Conservation (phyloP, 2,113 vertebrate genomes). For the Perccottus glenii region DNA sequence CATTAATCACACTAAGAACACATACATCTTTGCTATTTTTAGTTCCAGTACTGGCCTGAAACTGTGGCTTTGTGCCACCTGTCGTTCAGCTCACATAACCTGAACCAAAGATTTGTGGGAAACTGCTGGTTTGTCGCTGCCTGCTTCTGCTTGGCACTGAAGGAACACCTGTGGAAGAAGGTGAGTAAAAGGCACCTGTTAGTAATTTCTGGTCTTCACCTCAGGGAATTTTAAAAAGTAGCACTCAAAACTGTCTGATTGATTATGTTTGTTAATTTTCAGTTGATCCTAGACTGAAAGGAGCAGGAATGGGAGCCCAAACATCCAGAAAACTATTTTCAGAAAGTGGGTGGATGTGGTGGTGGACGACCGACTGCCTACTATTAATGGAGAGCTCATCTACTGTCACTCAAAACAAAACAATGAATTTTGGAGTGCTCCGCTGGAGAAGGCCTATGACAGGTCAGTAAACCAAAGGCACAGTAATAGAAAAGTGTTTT, state of each 20-base stretch:
- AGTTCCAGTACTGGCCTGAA: too few relatives aligned
- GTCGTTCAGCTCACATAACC: conserved; percentile 88
- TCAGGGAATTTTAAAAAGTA: neutral
- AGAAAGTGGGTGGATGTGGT: conserved; percentile 93
- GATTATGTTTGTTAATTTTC: neutral
- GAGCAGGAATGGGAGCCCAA: conserved; percentile 93
- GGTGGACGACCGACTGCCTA: conserved; percentile 91
- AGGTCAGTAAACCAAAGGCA: conserved; percentile 79
- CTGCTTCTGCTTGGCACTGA: conserved; percentile 88
- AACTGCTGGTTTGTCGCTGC: too few relatives aligned
- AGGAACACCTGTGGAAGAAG: conserved; percentile 86
- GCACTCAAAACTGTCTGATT: too few relatives aligned
- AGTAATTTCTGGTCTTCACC: neutral
- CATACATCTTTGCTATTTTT: too few relatives aligned
- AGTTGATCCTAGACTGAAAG: conserved; percentile 88
- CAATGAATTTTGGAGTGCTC: conserved; percentile 94
- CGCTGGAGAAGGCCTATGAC: conserved; percentile 93
- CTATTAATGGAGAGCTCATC: conserved; percentile 82
- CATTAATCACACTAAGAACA: too few relatives aligned
- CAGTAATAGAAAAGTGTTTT: neutral
- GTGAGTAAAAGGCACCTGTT: conserved; percentile 56
- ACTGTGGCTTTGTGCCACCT: too few relatives aligned
- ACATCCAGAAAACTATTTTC: conserved; percentile 85
- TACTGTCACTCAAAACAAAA: too few relatives aligned
- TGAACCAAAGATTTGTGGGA: conserved; percentile 87